Conservation (phyloP, 2,888 invertebrate genomes). For the Cantharis rufa region DNA sequence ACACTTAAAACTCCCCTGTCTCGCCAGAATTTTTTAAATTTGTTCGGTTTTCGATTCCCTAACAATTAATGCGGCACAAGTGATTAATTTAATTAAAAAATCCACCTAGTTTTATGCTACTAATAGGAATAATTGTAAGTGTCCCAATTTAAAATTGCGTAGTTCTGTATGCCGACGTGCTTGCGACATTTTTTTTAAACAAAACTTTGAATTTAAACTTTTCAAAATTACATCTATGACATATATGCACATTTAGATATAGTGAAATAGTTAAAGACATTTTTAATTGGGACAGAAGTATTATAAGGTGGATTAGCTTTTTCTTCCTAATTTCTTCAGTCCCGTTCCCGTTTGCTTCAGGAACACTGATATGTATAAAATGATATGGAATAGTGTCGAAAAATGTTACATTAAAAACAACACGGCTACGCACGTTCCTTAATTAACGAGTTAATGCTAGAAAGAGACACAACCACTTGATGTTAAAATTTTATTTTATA, state of each 20-base stretch:
- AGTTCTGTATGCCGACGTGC: slow-evolving; percentile 25
- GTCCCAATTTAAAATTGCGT: slow-evolving; percentile 37
- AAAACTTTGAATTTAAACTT: not conserved
- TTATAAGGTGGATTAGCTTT: slow-evolving; percentile 38
- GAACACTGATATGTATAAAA: slow-evolving; percentile 47
- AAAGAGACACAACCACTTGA: slow-evolving; percentile 51
- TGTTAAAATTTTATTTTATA: slow-evolving; percentile 1
- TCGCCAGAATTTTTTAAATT: slow-evolving; percentile 34
- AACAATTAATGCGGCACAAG: slow-evolving; percentile 51
- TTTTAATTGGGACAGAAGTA: slow-evolving; percentile 23
- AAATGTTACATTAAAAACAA: slow-evolving; percentile 10
- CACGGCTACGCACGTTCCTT: not conserved
- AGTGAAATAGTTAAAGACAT: slow-evolving; percentile 13
- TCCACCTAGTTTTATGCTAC: slow-evolving; percentile 49
- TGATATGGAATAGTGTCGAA: slow-evolving; percentile 27
- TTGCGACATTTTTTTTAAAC: not conserved
- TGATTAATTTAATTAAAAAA: slow-evolving; percentile 39
- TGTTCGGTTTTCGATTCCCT: slow-evolving; percentile 21
- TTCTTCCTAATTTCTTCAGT: slow-evolving; percentile 23
- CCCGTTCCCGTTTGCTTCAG: slow-evolving; percentile 29
- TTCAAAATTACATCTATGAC: slow-evolving; percentile 20
- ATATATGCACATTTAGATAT: slow-evolving; percentile 23
- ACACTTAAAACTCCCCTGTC: slow-evolving; percentile 39
- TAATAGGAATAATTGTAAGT: slow-evolving; percentile 41
- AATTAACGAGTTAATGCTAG: slow-evolving; percentile 25